A percentile compares a stretch with the other conserved stretches of the same genome.
Conservation (phyloP, 1,140 invertebrate species). For the Goniozus legneri region DNA sequence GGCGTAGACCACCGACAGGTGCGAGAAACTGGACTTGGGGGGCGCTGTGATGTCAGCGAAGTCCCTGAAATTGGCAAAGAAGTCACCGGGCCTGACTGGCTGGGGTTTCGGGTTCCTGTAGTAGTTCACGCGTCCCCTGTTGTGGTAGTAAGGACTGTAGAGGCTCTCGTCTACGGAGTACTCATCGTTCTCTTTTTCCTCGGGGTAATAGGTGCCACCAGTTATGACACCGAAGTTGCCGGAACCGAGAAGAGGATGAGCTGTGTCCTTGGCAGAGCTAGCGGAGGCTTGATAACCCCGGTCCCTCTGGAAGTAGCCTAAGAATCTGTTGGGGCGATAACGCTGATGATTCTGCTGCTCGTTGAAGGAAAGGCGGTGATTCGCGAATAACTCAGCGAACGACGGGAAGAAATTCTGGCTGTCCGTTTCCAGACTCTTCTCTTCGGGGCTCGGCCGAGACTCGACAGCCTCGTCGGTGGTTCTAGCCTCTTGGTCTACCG, state of each 20-base stretch:
- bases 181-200: conserved; percentile 57
- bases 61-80: conserved; percentile 82
- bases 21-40: conserved; percentile 75
- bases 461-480: conserved; percentile 12
- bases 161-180: conserved; percentile 49
- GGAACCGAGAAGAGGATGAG: conserved; percentile 66
- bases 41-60: conserved; percentile 85
- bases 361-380: conserved; percentile 41
- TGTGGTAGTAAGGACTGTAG: conserved; percentile 65
- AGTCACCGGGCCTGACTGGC: conserved; percentile 42
- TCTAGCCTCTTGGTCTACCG: conserved; percentile 18
- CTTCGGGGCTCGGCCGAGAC: conserved; percentile 18
- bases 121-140: conserved; percentile 61
- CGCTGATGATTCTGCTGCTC: conserved; percentile 45
- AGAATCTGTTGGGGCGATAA: conserved; percentile 46
- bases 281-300: conserved; percentile 35
- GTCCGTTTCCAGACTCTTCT: conserved; percentile 45
- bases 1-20: conserved; percentile 76
- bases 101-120: conserved; percentile 54
- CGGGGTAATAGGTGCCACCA: conserved; percentile 80
- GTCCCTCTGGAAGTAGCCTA: conserved; percentile 48
- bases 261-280: conserved; percentile 26
- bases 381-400: conserved; percentile 52
- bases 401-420: conserved; percentile 56
- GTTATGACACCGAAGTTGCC: conserved; percentile 85